Percentiles rank a stretch among this genome's conserved stretches.
Evolutionary conservation across 2,888 invertebrate genomes (phyloP).

Genomic region (Latrodectus elegans): DNA sequence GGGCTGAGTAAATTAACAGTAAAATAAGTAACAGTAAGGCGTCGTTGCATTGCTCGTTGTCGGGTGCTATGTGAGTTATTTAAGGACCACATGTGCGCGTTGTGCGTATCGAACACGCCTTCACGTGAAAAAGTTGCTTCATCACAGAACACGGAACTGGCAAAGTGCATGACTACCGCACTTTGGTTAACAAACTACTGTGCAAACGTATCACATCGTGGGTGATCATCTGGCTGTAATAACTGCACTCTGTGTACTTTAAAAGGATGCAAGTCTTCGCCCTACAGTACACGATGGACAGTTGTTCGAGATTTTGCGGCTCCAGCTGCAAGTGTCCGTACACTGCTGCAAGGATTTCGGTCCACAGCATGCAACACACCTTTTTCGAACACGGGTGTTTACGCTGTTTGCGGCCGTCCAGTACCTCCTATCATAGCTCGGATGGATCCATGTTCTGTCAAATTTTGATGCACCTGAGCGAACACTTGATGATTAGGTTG

Average conservation of each 20-base stretch:
- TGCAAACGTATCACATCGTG: constrained; percentile 16
- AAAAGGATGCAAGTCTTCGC: not conserved
- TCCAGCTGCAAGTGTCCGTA: not conserved
- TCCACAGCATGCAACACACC: too few relatives aligned
- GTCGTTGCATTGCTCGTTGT: too few relatives aligned
- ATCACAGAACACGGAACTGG: constrained; percentile 3
- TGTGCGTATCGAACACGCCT: constrained; percentile 18
- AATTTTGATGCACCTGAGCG: not conserved
- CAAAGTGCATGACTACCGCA: not conserved
- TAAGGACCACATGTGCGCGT: constrained; percentile 13
- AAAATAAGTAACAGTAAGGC: too few relatives aligned
- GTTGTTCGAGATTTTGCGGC: not conserved
- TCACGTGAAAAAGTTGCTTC: constrained; percentile 20
- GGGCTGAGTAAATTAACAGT: too few relatives aligned
- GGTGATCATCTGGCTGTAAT: constrained; percentile 13
- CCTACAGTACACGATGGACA: not conserved
- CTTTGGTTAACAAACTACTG: constrained; percentile 4
- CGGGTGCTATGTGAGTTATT: constrained; percentile 4
- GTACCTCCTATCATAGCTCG: not conserved
- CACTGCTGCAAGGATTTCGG: not conserved
- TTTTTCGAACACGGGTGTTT: too few relatives aligned
- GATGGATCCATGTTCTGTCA: constrained; percentile 6
- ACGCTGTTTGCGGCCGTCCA: not conserved
- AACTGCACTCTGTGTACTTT: not conserved
- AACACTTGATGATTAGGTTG: not conserved